Conservation (phyloP, 2,113 vertebrate species). For the Apistogramma diplotaenia region DNA sequence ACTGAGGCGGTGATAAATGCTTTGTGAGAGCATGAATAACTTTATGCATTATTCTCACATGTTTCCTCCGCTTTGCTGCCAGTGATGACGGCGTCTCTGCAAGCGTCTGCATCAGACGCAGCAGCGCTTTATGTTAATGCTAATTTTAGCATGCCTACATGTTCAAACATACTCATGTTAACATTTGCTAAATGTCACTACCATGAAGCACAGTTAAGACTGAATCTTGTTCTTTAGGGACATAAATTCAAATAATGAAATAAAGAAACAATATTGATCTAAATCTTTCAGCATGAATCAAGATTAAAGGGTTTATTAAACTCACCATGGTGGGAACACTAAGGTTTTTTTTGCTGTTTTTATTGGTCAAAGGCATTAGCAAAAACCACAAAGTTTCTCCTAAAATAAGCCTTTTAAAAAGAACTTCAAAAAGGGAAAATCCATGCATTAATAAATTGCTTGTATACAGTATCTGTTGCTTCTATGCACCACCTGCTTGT, state of each 20-base stretch:
- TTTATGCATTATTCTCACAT: neutral
- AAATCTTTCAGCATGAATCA: neutral
- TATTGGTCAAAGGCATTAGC: no score
- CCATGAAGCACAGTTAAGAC: no score
- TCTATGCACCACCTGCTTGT: neutral
- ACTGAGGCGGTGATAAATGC: no score
- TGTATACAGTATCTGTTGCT: neutral
- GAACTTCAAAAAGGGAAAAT: neutral
- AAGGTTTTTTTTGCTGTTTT: no score
- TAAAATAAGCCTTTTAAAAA: neutral
- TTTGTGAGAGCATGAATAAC: neutral
- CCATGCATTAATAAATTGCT: neutral
- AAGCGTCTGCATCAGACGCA: neutral
- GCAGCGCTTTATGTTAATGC: neutral
- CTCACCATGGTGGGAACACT: neutral
- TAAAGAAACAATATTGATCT: no score
- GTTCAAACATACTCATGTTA: no score
- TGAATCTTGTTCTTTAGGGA: no score
- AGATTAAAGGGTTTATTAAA: neutral
- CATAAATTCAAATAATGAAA: neutral
- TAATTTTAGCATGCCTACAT: neutral
- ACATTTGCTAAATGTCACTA: no score
- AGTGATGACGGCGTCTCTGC: neutral
- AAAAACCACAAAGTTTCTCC: no score
- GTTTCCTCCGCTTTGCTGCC: neutral